phyloP scores from a whole-genome alignment of 1,140 invertebrate genomes.

The Proctacanthus coquilletti region DNA sequence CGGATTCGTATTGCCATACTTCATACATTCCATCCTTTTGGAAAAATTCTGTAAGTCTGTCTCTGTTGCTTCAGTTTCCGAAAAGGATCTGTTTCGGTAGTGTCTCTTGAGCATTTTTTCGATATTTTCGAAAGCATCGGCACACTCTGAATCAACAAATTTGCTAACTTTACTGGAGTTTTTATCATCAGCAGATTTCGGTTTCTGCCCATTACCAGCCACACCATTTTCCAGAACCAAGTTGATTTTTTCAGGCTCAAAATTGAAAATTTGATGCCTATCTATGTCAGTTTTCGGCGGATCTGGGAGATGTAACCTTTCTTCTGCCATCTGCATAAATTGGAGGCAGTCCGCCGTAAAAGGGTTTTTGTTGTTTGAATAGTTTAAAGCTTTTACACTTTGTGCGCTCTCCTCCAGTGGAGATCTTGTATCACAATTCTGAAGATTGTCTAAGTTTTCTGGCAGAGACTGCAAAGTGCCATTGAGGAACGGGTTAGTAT shows the following conservation, averaged over 20 bases:
- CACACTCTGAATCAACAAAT: not conserved
- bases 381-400: not conserved
- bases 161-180: too few species aligned
- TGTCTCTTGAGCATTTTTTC: not conserved
- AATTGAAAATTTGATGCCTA: not conserved
- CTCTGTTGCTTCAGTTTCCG: constrained; percentile 8
- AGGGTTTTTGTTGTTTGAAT: not conserved
- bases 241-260: not conserved
- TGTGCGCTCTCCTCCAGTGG: too few species aligned
- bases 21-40: not conserved
- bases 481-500: constrained; percentile 7
- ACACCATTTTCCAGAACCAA: too few species aligned
- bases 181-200: too few species aligned
- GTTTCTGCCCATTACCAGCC: not conserved
- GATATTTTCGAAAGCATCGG: not conserved
- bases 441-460: not conserved
- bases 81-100: constrained; percentile 11
- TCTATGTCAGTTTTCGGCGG: constrained; percentile 2
- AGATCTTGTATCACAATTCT: not conserved
- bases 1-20: constrained; percentile 3
- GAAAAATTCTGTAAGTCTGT: constrained; percentile 2
- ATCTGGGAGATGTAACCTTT: not conserved
- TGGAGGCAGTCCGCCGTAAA: not conserved
- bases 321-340: not conserved
- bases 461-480: not conserved